Evolutionary conservation across 1,140 invertebrate genomes (phyloP).

Genomic region (Drosophila ambigua): DNA sequence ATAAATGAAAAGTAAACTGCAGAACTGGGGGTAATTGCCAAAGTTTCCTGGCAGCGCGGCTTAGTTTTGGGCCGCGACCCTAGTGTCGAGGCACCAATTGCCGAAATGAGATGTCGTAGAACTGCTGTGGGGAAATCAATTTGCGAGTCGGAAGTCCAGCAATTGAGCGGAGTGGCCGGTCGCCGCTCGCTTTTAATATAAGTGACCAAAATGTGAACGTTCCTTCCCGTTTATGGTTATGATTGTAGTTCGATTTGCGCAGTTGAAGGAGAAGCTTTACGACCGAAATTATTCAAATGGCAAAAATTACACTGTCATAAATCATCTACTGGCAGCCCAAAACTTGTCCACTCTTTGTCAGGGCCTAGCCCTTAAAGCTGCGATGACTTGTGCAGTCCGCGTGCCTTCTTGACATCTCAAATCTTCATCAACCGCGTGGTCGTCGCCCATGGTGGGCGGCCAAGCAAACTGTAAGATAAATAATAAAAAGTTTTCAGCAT

Average conservation of each 20-base stretch:
- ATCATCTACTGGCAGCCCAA: slow-evolving; percentile 4
- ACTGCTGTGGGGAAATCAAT: slow-evolving; percentile 78
- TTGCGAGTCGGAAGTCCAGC: slow-evolving; percentile 61
- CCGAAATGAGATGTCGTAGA: slow-evolving; percentile 44
- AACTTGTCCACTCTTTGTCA: not conserved
- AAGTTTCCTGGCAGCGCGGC: slow-evolving; percentile 71
- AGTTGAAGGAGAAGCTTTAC: not conserved
- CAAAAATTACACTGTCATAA: slow-evolving; percentile 33
- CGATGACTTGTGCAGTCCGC: slow-evolving; percentile 20
- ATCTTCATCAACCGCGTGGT: not conserved
- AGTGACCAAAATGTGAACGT: slow-evolving; percentile 36
- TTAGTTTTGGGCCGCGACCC: slow-evolving; percentile 44
- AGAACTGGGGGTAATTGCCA: slow-evolving; percentile 72
- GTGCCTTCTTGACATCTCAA: slow-evolving; percentile 31
- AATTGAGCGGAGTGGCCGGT: slow-evolving; percentile 62
- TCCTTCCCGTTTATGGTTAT: slow-evolving; percentile 16
- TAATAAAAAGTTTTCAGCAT: slow-evolving; percentile 55
- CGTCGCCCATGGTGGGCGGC: not conserved
- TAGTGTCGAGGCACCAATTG: slow-evolving; percentile 43
- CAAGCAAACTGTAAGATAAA: slow-evolving; percentile 54
- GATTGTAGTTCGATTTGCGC: slow-evolving; percentile 34
- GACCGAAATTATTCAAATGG: slow-evolving; percentile 6
- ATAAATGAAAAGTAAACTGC: slow-evolving; percentile 75
- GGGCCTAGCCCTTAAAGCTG: slow-evolving; percentile 18
- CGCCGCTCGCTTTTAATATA: slow-evolving; percentile 10